Percentiles rank a stretch among this genome's conserved stretches.
Conservation (phyloP, 2,797 vertebrate species). For the Pseudocheirus occidentalis region DNA sequence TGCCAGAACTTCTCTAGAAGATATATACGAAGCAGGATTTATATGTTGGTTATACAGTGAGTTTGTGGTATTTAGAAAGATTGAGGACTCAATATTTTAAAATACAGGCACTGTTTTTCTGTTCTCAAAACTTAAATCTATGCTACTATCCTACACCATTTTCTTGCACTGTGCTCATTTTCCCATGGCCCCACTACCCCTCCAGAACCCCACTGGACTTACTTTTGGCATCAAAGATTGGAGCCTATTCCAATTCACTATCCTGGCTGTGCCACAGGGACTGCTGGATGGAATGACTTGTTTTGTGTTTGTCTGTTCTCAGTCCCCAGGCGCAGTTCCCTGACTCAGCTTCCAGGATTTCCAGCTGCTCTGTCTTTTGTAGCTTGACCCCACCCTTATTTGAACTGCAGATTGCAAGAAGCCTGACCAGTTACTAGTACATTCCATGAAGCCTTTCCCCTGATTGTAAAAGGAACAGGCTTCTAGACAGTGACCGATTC, state of each 20-base stretch:
- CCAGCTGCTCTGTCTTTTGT: neutral
- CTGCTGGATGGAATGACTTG: neutral
- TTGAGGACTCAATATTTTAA: neutral
- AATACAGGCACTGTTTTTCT: neutral
- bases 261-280: neutral
- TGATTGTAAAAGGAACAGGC: neutral
- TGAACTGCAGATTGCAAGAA: neutral
- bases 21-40: neutral
- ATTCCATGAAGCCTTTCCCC: neutral
- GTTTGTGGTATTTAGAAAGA: neutral
- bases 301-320: neutral
- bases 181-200: neutral
- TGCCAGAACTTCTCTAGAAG: neutral
- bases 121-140: neutral
- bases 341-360: neutral
- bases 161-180: neutral
- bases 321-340: neutral
- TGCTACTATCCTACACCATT: neutral
- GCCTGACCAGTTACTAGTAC: neutral
- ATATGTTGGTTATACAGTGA: neutral
- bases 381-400: neutral
- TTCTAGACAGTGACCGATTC: neutral
- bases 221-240: neutral
- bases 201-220: neutral
- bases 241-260: neutral